A percentile compares a stretch with the other conserved stretches of the same genome.
phyloP scores from a whole-genome alignment of 2,797 vertebrate species.

The Lophotriccus pileatus region DNA sequence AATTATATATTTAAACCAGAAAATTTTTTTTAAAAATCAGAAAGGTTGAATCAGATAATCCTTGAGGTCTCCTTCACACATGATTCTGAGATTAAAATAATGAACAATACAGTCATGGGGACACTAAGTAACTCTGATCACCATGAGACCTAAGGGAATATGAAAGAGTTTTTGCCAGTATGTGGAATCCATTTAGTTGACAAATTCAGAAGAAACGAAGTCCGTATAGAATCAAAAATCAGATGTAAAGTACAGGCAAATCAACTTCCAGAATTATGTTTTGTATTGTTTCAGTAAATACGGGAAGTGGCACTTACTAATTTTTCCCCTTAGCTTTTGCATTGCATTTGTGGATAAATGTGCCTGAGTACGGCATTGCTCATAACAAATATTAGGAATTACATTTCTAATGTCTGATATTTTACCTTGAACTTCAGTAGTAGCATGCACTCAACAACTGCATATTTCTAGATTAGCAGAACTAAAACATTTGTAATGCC shows the following conservation, averaged over 20 bases:
- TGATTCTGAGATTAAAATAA: not conserved
- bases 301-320: fast-evolving
- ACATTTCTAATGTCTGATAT: too few relatives aligned
- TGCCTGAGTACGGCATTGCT: not conserved
- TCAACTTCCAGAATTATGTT: not conserved
- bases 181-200: not conserved
- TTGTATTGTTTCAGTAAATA: not conserved
- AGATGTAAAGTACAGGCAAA: not conserved
- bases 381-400: not conserved
- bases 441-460: fast-evolving
- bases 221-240: not conserved
- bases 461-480: not conserved
- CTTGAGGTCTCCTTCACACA: not conserved
- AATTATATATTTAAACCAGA: not conserved
- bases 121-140: not conserved
- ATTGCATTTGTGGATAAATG: not conserved
- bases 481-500: not conserved
- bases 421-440: not conserved
- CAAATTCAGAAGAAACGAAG: not conserved
- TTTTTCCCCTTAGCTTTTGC: not conserved
- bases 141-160: not conserved
- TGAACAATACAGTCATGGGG: not conserved
- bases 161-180: not conserved
- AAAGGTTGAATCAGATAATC: not conserved
- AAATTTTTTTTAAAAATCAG: not conserved